These are phyloP conservation scores for Cetoscarus ocellatus DNA, from an alignment of 2,797 vertebrate species.

Conservation along the genomic window DNA sequence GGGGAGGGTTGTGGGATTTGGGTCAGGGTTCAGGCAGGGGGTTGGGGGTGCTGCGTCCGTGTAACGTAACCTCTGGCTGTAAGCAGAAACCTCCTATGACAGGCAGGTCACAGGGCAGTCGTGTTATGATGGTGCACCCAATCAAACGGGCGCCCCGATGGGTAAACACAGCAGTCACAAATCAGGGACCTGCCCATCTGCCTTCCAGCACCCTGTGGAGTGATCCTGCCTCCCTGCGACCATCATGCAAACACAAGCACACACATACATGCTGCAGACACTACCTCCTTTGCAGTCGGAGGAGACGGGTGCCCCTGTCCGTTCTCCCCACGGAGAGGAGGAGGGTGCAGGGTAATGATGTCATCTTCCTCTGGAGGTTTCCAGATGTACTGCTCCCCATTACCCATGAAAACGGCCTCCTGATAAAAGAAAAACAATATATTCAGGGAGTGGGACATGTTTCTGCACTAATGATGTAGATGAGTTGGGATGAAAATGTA, in stretches of 20 bases:
- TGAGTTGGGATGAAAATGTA: no score
- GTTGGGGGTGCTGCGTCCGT: conserved; percentile 29
- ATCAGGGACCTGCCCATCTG: conserved; percentile 39
- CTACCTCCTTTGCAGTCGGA: conserved; percentile 83
- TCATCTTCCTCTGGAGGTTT: conserved; percentile 88
- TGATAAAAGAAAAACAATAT: conserved; percentile 48
- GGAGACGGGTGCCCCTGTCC: conserved; percentile 74
- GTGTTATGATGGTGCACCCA: conserved; percentile 57
- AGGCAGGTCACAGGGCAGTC: conserved; percentile 60
- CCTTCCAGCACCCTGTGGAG: conserved; percentile 10
- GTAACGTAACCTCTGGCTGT: conserved; percentile 62
- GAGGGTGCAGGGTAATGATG: conserved; percentile 80
- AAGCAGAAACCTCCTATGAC: conserved; percentile 63
- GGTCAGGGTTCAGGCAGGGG: conserved; percentile 65
- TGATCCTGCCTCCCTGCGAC: not conserved
- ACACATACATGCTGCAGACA: conserved; percentile 21
- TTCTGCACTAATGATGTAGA: not conserved
- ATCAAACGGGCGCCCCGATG: conserved; percentile 45
- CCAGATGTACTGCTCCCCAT: conserved; percentile 89
- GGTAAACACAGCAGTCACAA: conserved; percentile 62
- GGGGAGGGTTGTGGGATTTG: conserved; percentile 24
- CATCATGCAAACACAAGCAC: conserved; percentile 9
- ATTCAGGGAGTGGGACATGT: conserved; percentile 5
- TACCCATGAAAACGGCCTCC: conserved; percentile 87
- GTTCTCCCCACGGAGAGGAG: conserved; percentile 71